Percentiles rank a stretch among this genome's conserved stretches.
These are phyloP conservation scores for Himalopsyche kuldschensis DNA, from an alignment of 2,888 invertebrate genomes.

Conservation along the genomic window DNA sequence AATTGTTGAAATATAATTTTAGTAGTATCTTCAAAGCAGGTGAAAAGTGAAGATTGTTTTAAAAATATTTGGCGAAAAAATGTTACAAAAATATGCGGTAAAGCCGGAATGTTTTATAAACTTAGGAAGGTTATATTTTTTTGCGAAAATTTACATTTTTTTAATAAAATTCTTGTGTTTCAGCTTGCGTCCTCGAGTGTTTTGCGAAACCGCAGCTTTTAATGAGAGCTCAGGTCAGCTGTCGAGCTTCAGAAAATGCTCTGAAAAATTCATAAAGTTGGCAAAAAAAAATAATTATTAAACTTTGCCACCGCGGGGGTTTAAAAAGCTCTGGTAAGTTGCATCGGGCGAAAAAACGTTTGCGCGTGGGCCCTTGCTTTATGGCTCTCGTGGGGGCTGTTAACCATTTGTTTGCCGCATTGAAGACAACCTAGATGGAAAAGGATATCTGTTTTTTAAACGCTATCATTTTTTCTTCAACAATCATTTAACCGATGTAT, in stretches of 20 bases:
- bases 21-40: too few relatives aligned
- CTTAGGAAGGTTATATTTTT: too few relatives aligned
- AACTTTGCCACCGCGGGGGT: not conserved
- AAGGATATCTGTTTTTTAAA: not conserved
- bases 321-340: not conserved
- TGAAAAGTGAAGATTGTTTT: too few relatives aligned
- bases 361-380: not conserved
- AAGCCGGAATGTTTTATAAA: too few relatives aligned
- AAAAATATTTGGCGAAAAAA: too few relatives aligned
- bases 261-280: not conserved
- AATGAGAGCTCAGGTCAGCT: not conserved
- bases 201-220: not conserved
- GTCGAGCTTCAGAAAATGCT: not conserved
- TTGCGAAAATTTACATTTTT: too few relatives aligned
- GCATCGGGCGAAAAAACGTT: not conserved
- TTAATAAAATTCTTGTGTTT: too few relatives aligned
- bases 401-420: not conserved
- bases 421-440: not conserved
- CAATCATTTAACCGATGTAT: not conserved
- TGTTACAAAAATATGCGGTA: too few relatives aligned
- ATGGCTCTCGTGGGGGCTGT: not conserved
- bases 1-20: too few relatives aligned
- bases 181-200: too few relatives aligned
- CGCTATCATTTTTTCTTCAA: not conserved
- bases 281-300: not conserved